phyloP scores from a whole-genome alignment of 2,797 vertebrate genomes.

The Cheirogaleus major region DNA sequence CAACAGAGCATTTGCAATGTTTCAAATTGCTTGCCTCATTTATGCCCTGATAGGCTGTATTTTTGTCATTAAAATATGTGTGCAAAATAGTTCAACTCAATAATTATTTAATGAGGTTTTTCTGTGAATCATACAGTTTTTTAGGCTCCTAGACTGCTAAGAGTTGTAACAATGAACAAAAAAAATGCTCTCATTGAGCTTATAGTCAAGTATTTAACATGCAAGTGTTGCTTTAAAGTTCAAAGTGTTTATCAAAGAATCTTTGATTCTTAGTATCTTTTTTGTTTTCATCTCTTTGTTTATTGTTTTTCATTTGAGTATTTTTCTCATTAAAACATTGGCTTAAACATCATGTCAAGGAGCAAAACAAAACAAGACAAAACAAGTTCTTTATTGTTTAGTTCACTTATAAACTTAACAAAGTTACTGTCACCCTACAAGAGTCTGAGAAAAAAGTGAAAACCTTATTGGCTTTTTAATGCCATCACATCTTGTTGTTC shows the following conservation, averaged over 20 bases:
- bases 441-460: constrained; percentile 59
- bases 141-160: not conserved
- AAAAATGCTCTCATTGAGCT: not conserved
- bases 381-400: not conserved
- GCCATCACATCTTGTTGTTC: constrained; percentile 60
- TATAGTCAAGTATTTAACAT: not conserved
- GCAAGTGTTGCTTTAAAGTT: not conserved
- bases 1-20: not conserved
- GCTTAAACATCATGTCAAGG: constrained; percentile 13
- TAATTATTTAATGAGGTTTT: not conserved
- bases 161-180: not conserved
- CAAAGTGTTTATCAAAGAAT: not conserved
- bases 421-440: constrained; percentile 51
- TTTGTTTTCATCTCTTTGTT: not conserved
- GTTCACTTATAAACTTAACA: not conserved
- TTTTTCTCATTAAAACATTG: constrained; percentile 30
- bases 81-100: not conserved
- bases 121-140: not conserved
- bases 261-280: not conserved
- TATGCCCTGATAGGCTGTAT: not conserved
- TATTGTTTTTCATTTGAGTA: constrained; percentile 21
- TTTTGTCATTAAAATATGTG: not conserved
- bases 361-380: not conserved
- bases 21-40: not conserved
- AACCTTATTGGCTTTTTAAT: constrained; percentile 50